Evolutionary conservation across 2,888 invertebrate genomes (phyloP).

Genomic region (Aphelenchoides bicaudatus): DNA sequence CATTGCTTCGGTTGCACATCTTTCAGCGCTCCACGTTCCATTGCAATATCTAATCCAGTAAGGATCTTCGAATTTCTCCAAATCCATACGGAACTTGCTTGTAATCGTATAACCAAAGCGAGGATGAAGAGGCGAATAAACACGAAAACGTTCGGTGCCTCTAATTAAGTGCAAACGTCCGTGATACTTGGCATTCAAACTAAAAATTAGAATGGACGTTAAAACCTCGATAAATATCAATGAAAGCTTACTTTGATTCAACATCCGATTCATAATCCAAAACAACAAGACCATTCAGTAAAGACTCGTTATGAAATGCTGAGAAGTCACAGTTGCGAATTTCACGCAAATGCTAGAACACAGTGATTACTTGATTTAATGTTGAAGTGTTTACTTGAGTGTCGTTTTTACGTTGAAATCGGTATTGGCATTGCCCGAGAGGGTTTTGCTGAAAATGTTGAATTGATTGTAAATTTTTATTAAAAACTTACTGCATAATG

Average conservation of each 20-base stretch:
- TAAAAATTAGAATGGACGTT: too few relatives aligned
- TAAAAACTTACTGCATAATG: background rate
- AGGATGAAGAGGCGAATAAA: background rate
- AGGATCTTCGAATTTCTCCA: background rate
- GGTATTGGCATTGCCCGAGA: background rate
- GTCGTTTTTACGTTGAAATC: background rate
- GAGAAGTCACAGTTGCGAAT: background rate
- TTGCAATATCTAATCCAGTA: constrained; percentile 1
- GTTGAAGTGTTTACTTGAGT: too few relatives aligned
- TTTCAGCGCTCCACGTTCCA: background rate
- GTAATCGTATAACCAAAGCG: background rate
- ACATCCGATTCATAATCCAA: constrained; percentile 3
- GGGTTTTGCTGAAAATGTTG: constrained; percentile 5
- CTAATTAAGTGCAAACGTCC: constrained; percentile 8
- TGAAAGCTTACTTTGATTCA: too few relatives aligned
- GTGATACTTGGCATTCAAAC: constrained; percentile 8
- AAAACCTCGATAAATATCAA: too few relatives aligned
- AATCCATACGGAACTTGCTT: background rate
- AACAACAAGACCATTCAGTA: background rate
- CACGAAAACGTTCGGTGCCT: background rate
- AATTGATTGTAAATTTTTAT: background rate
- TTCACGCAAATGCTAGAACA: background rate
- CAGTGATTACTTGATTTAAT: too few relatives aligned
- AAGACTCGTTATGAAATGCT: background rate
- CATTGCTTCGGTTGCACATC: constrained; percentile 8